These are phyloP conservation scores for Crocodylus rhombifer DNA, from an alignment of 2,797 vertebrate species.

Conservation along the genomic window DNA sequence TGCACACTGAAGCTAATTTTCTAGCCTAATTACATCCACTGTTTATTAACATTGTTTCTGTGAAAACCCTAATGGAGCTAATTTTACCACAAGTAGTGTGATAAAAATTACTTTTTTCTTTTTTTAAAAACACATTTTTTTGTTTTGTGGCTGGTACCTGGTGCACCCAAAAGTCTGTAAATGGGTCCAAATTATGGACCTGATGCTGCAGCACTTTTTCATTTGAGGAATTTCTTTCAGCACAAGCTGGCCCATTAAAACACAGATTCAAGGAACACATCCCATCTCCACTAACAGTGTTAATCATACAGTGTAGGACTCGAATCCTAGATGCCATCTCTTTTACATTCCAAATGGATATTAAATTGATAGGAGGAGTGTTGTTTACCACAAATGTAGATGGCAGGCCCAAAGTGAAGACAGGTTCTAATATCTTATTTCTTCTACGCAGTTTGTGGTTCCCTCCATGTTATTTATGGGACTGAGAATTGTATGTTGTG, in stretches of 20 bases:
- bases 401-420: no score
- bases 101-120: not conserved
- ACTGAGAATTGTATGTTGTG: no score
- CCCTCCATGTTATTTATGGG: no score
- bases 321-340: not conserved
- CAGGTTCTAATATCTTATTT: no score
- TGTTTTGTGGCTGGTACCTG: not conserved
- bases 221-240: not conserved
- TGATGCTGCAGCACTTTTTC: rapidly evolving
- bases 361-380: not conserved
- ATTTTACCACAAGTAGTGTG: not conserved
- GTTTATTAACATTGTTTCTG: slow-evolving; percentile 31
- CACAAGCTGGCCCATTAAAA: not conserved
- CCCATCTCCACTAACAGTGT: not conserved
- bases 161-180: not conserved
- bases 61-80: slow-evolving; percentile 56
- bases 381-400: not conserved
- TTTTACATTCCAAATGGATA: rapidly evolving
- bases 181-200: not conserved
- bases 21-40: slow-evolving; percentile 35
- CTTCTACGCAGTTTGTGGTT: no score
- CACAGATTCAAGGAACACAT: not conserved
- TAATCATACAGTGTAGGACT: no score
- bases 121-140: not conserved
- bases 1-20: slow-evolving; percentile 51